phyloP scores from a whole-genome alignment of 2,113 vertebrate genomes.

The Romanogobio albipinnatus region DNA sequence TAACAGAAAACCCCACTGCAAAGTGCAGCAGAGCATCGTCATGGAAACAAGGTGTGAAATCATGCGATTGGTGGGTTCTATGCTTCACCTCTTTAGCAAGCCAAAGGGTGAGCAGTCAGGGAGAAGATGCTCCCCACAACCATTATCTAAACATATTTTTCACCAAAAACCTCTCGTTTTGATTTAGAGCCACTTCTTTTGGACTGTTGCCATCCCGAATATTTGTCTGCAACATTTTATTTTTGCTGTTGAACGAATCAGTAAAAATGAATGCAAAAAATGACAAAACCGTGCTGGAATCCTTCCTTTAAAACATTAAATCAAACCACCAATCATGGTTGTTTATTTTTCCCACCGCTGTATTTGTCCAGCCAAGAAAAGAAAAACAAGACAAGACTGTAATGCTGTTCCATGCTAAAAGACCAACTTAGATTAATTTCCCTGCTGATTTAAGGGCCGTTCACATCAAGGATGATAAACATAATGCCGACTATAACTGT shows the following conservation, averaged over 20 bases:
- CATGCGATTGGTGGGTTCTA: constrained; percentile 62
- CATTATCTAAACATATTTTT: background rate
- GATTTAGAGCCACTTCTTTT: constrained; percentile 33
- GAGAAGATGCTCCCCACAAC: constrained; percentile 23
- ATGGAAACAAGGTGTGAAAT: constrained; percentile 73
- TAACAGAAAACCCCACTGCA: constrained; percentile 57
- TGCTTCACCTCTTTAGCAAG: constrained; percentile 46
- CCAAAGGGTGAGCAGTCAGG: constrained; percentile 19
- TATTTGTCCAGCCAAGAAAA: background rate
- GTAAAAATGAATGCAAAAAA: constrained; percentile 72
- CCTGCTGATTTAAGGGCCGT: background rate
- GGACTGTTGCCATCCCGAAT: constrained; percentile 52
- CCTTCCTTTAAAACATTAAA: constrained; percentile 56
- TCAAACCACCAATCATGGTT: constrained; percentile 64
- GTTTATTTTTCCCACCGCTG: constrained; percentile 63
- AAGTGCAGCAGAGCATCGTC: constrained; percentile 71
- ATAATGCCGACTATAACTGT: background rate
- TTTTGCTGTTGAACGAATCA: constrained; percentile 65
- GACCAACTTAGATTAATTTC: background rate
- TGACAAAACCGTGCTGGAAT: constrained; percentile 6
- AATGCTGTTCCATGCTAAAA: background rate
- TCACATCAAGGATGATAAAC: background rate
- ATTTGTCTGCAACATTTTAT: constrained; percentile 56
- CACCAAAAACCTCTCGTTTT: background rate
- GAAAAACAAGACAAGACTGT: background rate